Evolutionary conservation across 2,797 vertebrate genomes (phyloP), one percentile per base, ranked within the genome.

Genomic region (Epinephelus awoara): DNA sequence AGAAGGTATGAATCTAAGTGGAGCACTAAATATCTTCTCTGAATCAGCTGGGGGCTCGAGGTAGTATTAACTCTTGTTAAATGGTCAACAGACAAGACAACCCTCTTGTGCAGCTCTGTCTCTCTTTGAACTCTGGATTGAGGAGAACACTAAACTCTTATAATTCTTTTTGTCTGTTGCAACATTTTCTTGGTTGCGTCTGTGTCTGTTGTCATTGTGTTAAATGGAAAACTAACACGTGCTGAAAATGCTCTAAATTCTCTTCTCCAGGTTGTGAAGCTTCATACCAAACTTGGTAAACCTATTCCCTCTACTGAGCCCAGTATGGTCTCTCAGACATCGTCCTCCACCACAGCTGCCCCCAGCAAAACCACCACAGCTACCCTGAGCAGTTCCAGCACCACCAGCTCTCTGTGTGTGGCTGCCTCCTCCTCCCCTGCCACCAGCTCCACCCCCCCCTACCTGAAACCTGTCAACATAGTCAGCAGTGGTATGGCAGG

Each of bases 241-340:
- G 14, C 38, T 76, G 15, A 57, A 52, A 51, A 12, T 59, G 7
- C 13, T 50, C 11, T 57, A 12, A 27, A 21, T 57, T 74, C 1
- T 72, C 21, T 75, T 5, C 55, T 69, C 3, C 71, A 99, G 98
- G 98, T 99, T 66, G 98, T 99, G 78, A 99, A 99, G 91, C 95
- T 99, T 83, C 98, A 99, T 84, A 99, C 98, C 78, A 99, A 99
- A 93, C 97, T 99, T 49, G 98, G 98, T 73, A 99, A 99, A 88
- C 98, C 98, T 73, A 99, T 99, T 94, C 98, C 98, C 72, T 99
- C 98, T 8, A 99, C 97, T 27, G 98, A 99, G 94, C 98, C 98
- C 89, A 99, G 98, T 2, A 96, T 99, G 86, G 96, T 97, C 75
- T 96, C 96, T 54, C 97, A 98, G 86, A 95, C 96, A 12, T 91